Percentiles rank a stretch among this genome's conserved stretches.
Evolutionary conservation across 2,113 vertebrate species (phyloP).

Genomic region (Mola mola): DNA sequence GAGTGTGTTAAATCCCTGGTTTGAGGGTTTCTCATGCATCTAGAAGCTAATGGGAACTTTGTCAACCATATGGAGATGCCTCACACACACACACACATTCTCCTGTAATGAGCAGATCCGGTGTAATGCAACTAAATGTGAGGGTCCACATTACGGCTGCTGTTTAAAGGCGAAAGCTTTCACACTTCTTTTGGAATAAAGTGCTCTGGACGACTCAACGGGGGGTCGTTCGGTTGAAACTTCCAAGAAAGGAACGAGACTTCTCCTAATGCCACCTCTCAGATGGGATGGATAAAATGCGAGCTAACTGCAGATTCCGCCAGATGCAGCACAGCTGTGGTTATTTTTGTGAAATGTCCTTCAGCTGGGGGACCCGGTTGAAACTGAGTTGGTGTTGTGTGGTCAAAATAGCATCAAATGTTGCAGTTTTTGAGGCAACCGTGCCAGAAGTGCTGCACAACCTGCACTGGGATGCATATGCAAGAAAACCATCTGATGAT

Average conservation of each 20-base stretch:
- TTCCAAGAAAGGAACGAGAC: not conserved
- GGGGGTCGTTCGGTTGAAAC: too few relatives aligned
- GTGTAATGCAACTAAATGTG: not conserved
- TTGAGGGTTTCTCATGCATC: constrained; percentile 32
- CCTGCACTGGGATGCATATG: too few relatives aligned
- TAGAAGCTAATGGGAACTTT: constrained; percentile 42
- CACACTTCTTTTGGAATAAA: too few relatives aligned
- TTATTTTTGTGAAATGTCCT: constrained; percentile 44
- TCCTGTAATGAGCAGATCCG: too few relatives aligned
- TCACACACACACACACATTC: too few relatives aligned
- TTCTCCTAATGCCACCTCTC: constrained; percentile 26
- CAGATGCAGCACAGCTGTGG: constrained; percentile 31
- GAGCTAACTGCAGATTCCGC: constrained; percentile 15
- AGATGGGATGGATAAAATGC: constrained; percentile 9
- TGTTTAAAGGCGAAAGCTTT: too few relatives aligned
- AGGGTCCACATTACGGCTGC: too few relatives aligned
- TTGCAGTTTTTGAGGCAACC: not conserved
- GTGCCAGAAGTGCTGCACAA: not conserved
- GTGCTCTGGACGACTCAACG: too few relatives aligned
- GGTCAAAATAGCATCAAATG: constrained; percentile 35
- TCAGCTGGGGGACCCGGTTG: constrained; percentile 15
- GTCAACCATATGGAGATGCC: too few relatives aligned
- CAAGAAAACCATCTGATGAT: too few relatives aligned
- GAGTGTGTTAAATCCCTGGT: constrained; percentile 20
- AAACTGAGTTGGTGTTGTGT: constrained; percentile 38